phyloP scores from a whole-genome alignment of 2,113 vertebrate genomes.

The Alaudala cheleensis region DNA sequence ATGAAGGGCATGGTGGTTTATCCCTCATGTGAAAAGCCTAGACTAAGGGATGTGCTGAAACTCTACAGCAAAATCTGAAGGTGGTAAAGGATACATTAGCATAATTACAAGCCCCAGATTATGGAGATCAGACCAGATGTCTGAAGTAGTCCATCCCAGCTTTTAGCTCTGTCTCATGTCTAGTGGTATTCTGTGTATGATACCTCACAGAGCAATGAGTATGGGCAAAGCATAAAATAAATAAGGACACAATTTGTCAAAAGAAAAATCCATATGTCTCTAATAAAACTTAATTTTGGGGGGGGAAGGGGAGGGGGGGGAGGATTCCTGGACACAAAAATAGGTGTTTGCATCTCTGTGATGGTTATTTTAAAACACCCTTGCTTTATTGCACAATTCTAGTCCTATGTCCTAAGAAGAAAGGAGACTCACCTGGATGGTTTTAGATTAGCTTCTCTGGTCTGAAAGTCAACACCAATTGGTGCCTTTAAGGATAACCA shows the following conservation, averaged over 20 bases:
- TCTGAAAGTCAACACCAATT: constrained; percentile 2
- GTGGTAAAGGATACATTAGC: not conserved
- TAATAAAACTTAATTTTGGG: not conserved
- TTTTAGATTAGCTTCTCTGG: constrained; percentile 19
- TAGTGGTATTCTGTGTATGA: not conserved
- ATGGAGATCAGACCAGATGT: not conserved
- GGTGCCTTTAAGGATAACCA: not conserved
- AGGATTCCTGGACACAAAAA: not conserved
- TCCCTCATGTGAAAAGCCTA: not conserved
- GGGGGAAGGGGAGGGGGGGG: no score
- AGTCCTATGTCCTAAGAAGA: not conserved
- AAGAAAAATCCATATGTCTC: not conserved
- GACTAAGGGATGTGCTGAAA: not conserved
- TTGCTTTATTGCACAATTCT: not conserved
- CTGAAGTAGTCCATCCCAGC: not conserved
- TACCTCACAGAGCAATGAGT: not conserved
- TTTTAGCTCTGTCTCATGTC: not conserved
- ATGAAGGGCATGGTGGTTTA: not conserved
- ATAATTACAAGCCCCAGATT: not conserved
- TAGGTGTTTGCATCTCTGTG: not conserved
- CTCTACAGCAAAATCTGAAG: not conserved
- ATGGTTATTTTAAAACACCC: not conserved
- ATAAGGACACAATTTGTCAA: not conserved
- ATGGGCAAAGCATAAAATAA: not conserved
- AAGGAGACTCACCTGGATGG: not conserved